Conservation (phyloP, 2,797 vertebrate genomes). For the Aplochiton taeniatus region DNA sequence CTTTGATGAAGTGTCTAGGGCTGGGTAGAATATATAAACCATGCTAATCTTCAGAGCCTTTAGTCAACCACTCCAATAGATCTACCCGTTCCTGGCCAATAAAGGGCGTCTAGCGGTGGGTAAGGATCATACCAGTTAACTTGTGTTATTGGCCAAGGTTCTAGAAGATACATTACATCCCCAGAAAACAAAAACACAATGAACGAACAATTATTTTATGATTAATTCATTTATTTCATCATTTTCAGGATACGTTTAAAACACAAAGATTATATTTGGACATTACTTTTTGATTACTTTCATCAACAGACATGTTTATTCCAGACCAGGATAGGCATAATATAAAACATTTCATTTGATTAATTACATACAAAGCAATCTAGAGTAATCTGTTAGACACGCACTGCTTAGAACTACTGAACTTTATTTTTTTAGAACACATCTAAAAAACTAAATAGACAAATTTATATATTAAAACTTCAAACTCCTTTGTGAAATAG, state of each 20-base stretch:
- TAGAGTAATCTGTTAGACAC: no score
- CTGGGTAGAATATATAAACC: background rate
- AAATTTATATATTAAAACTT: slow-evolving; percentile 84
- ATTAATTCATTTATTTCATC: slow-evolving; percentile 70
- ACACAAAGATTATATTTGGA: slow-evolving; percentile 50
- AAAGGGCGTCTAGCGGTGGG: slow-evolving; percentile 45
- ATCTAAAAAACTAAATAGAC: slow-evolving; percentile 74
- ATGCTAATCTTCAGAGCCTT: background rate
- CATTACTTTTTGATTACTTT: slow-evolving; percentile 24
- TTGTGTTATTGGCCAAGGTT: background rate
- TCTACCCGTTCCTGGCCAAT: background rate
- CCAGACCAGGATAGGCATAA: slow-evolving; percentile 24
- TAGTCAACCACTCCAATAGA: background rate
- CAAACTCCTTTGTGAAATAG: slow-evolving; percentile 81
- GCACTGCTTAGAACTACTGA: no score
- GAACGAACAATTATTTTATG: slow-evolving; percentile 20
- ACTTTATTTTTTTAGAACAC: no score
- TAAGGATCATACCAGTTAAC: background rate
- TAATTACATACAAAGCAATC: slow-evolving; percentile 55
- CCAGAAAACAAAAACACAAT: slow-evolving; percentile 4
- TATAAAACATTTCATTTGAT: slow-evolving; percentile 45
- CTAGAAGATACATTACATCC: background rate
- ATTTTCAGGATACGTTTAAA: slow-evolving; percentile 70
- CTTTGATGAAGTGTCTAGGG: no score
- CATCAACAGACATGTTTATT: slow-evolving; percentile 28